Evolutionary conservation across 2,888 invertebrate genomes (phyloP).

Genomic region (Lycaena phlaeas): DNA sequence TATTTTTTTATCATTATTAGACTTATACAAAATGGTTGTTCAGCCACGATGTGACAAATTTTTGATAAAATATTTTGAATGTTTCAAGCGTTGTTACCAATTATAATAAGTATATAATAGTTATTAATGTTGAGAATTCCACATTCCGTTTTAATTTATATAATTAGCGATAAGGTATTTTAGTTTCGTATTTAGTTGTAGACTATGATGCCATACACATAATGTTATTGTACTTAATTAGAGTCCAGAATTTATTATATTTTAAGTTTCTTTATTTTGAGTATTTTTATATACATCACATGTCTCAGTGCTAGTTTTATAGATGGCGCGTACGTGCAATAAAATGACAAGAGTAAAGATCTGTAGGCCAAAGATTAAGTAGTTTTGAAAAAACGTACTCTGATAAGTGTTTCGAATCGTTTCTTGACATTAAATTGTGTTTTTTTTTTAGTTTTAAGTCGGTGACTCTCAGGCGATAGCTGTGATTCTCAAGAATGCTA

Average conservation of each 20-base stretch:
- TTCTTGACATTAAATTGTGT: conserved; percentile 8
- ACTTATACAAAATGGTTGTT: conserved; percentile 32
- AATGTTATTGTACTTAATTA: conserved; percentile 65
- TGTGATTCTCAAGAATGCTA: conserved; percentile 62
- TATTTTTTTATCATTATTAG: conserved; percentile 44
- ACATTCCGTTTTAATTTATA: conserved; percentile 54
- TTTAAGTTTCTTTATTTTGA: conserved; percentile 10
- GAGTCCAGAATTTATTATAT: conserved; percentile 13
- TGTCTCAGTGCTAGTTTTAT: conserved; percentile 27
- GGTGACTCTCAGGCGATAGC: conserved; percentile 63
- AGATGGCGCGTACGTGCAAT: conserved; percentile 47
- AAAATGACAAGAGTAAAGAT: conserved; percentile 50
- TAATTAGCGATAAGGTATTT: conserved; percentile 27
- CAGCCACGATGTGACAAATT: conserved; percentile 31
- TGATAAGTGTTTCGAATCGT: background rate
- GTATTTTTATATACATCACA: conserved; percentile 20
- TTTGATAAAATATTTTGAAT: conserved; percentile 55
- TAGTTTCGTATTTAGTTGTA: conserved; percentile 25
- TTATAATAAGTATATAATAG: conserved; percentile 33
- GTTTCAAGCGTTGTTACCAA: conserved; percentile 61
- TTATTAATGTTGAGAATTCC: conserved; percentile 36
- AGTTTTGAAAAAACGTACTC: conserved; percentile 22
- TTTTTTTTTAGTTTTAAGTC: conserved; percentile 45
- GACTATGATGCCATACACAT: conserved; percentile 59
- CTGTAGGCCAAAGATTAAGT: conserved; percentile 68